These are phyloP conservation scores for Fulica atra DNA, from an alignment of 2,113 vertebrate genomes.

Conservation along the genomic window DNA sequence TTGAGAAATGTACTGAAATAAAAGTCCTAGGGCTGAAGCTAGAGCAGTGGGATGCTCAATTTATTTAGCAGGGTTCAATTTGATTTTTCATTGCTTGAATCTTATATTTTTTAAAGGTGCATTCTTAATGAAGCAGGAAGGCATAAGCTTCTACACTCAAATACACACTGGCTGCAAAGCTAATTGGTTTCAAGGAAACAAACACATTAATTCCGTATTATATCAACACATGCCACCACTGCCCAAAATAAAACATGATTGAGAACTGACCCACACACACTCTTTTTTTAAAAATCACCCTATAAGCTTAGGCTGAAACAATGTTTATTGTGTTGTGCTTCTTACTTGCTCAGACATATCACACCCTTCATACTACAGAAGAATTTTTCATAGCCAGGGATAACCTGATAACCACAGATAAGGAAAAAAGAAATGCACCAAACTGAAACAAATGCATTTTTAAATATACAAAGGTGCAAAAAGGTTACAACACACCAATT, in stretches of 20 bases:
- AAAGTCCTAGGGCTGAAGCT: neutral
- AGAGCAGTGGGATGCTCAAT: neutral
- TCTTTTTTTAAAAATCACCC: neutral
- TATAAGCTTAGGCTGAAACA: neutral
- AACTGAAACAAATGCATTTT: neutral
- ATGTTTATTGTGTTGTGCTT: neutral
- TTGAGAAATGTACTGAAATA: neutral
- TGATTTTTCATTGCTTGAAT: neutral
- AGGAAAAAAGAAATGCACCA: neutral
- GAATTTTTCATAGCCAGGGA: neutral
- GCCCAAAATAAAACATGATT: neutral
- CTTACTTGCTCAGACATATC: neutral
- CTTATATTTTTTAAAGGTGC: neutral
- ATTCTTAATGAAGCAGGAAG: neutral
- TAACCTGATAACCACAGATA: neutral
- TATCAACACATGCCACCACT: neutral
- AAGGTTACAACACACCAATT: neutral
- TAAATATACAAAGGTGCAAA: neutral
- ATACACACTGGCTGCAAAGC: neutral
- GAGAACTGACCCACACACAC: neutral
- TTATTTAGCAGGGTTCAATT: neutral
- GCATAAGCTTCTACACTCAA: neutral
- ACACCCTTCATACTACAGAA: neutral
- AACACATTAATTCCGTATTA: neutral
- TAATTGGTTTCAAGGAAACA: neutral